These are phyloP conservation scores for Polydrusus tereticollis DNA, from an alignment of 2,888 invertebrate genomes.

Conservation along the genomic window DNA sequence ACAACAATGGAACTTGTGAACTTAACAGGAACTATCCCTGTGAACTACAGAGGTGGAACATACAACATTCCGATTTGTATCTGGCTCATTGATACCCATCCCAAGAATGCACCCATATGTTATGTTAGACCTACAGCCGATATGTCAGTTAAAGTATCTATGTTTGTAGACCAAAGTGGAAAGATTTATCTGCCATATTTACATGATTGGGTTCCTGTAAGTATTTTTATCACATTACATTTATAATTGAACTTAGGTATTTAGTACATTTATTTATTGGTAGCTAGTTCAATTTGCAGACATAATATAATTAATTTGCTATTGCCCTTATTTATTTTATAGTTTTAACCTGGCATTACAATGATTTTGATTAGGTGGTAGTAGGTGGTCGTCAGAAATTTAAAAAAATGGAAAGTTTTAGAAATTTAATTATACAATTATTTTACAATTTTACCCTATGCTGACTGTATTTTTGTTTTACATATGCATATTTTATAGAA, in stretches of 20 bases:
- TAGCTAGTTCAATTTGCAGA: too few species aligned
- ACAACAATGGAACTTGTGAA: slow-evolving; percentile 83
- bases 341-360: too few species aligned
- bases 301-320: too few species aligned
- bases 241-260: too few species aligned
- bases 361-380: too few species aligned
- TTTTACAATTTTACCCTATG: too few species aligned
- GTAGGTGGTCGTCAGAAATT: too few species aligned
- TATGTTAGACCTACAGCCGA: slow-evolving; percentile 94
- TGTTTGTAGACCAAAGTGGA: slow-evolving; percentile 94
- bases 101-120: slow-evolving; percentile 94
- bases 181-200: slow-evolving; percentile 97
- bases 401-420: too few species aligned
- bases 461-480: slow-evolving; percentile 24
- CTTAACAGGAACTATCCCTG: slow-evolving; percentile 93
- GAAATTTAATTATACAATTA: too few species aligned
- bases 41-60: slow-evolving; percentile 85
- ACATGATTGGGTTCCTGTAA: slow-evolving; percentile 90
- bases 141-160: slow-evolving; percentile 96
- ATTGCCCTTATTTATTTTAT: too few species aligned
- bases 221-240: slow-evolving; percentile 52
- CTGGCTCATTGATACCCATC: slow-evolving; percentile 98
- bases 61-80: slow-evolving; percentile 98
- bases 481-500: slow-evolving; percentile 67
- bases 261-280: background rate